Base-by-base conservation (phyloP, 2,113 vertebrate species). In the Halichoerus grypus region DNA sequence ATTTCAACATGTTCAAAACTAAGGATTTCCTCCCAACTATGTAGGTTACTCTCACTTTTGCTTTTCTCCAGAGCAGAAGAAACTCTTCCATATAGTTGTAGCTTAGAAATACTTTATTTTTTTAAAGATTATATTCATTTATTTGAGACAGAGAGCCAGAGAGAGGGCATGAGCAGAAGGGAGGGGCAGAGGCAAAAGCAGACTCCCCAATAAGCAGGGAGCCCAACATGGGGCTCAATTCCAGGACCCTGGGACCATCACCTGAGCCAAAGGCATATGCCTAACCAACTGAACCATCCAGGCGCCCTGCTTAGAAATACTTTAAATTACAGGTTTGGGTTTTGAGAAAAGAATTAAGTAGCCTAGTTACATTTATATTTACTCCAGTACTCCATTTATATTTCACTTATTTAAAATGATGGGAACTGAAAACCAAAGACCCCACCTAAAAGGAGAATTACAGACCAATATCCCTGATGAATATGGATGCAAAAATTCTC, bases 351-450 rank as follows among this genome's bases (percentile, higher is more conserved):
- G 91, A 36, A 83, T 19, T 63, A 92, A 92, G n/a, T 36, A 74
- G 51, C 55, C 26, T 36, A 86, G 51, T 39, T 84, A 83, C n/a
- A 92, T 87, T 89, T 87, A 82, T 81, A 84, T 84, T 90, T 95
- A 88, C 19, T 91, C 87, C 83, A 94, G 57, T 59, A 88, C 13
- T 92, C 79, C 33, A 96, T 36, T 94, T 94, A 74, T 14, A 81
- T 2, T 91, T 36, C 33, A 90, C 65, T 88, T 95, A 89, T 72
- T 95, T 92, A 51, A 95, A 95, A 85, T 95, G 76, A 67, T 67
- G 65, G 6, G 31, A 67, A 67, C 31, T 67, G 31, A 67, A 67
- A 67, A 33, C 65, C 65, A 67, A 67, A 67, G 31, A 67, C 65
- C 31, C 65, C 15, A 67, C 31, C 31, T 33, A 67, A 67, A 67